Evolutionary conservation across 1,140 invertebrate species (phyloP).

Genomic region (Neodiprion lecontei): DNA sequence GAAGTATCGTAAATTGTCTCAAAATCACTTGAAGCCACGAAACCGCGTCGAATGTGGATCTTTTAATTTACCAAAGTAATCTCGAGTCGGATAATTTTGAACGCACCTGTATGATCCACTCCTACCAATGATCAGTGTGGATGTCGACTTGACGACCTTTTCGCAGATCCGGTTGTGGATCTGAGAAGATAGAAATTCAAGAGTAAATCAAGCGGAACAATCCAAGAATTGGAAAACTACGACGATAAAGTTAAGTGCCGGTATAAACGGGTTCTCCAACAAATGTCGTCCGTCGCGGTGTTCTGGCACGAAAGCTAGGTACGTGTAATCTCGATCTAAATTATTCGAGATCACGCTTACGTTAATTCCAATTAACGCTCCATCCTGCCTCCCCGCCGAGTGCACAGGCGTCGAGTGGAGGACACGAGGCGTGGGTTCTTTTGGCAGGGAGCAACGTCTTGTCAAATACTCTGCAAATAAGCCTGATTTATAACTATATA

Average conservation of each 20-base stretch:
- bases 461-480: constrained; percentile 2
- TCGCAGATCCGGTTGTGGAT: too few relatives aligned
- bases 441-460: not conserved
- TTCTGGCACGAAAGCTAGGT: not conserved
- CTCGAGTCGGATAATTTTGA: too few relatives aligned
- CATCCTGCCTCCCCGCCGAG: constrained; percentile 25
- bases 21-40: too few relatives aligned
- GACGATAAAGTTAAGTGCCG: not conserved
- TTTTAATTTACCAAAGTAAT: too few relatives aligned
- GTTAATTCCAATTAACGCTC: constrained; percentile 38
- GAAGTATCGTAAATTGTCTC: too few relatives aligned
- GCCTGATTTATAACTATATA: not conserved
- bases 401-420: not conserved
- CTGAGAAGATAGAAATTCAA: too few relatives aligned
- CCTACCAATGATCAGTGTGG: too few relatives aligned
- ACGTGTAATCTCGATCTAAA: constrained; percentile 39
- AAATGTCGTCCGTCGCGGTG: not conserved
- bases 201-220: too few relatives aligned
- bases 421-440: not conserved
- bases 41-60: too few relatives aligned
- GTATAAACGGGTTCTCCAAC: not conserved
- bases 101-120: too few relatives aligned
- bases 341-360: constrained; percentile 41
- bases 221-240: not conserved
- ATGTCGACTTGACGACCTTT: too few relatives aligned